Conservation (phyloP, 1,140 invertebrate genomes). For the Diorhabda elongata region DNA sequence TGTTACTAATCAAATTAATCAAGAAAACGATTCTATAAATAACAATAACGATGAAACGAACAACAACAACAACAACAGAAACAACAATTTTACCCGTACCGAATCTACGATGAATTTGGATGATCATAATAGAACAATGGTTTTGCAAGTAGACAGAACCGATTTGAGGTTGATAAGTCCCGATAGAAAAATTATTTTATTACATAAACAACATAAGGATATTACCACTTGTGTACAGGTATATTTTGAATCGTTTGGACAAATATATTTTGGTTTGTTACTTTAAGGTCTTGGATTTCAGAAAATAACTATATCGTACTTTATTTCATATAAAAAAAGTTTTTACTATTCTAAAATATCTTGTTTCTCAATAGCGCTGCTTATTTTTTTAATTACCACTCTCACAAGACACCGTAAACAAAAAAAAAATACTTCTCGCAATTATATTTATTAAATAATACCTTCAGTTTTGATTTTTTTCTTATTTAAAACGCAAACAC, state of each 20-base stretch:
- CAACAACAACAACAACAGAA: not conserved
- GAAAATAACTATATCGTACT: too few relatives aligned
- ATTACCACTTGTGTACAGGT: constrained; percentile 84
- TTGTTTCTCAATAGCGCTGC: too few relatives aligned
- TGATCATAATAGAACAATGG: constrained; percentile 88
- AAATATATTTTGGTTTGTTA: too few relatives aligned
- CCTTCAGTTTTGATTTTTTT: too few relatives aligned
- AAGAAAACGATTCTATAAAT: not conserved
- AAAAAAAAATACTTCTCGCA: too few relatives aligned
- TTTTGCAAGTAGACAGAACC: constrained; percentile 81
- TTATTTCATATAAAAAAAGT: too few relatives aligned
- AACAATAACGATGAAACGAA: not conserved
- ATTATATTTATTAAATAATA: too few relatives aligned
- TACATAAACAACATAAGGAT: constrained; percentile 83
- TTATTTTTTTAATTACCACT: too few relatives aligned
- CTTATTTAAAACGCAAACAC: too few relatives aligned
- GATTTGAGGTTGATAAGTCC: constrained; percentile 88
- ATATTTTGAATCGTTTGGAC: constrained; percentile 16
- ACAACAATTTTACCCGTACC: constrained; percentile 10
- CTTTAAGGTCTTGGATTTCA: too few relatives aligned
- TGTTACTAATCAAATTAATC: not conserved
- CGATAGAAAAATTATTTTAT: constrained; percentile 82
- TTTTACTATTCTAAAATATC: too few relatives aligned
- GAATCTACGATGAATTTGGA: constrained; percentile 37
- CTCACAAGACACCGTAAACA: too few relatives aligned